These are phyloP conservation scores for Mus spicilegus DNA, from an alignment of 2,113 vertebrate species.

Conservation along the genomic window DNA sequence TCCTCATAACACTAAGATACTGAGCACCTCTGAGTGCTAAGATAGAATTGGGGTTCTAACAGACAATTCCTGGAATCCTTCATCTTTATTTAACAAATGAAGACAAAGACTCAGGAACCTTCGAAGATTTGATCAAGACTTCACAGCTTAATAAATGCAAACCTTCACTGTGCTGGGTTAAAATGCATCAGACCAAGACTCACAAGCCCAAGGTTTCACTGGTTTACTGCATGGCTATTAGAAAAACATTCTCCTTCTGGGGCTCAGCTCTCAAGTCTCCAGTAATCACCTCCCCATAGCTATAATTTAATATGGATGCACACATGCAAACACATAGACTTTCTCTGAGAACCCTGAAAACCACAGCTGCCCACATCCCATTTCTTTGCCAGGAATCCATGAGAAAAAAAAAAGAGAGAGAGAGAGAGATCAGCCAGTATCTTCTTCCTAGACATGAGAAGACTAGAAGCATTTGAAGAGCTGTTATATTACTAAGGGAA, in stretches of 20 bases:
- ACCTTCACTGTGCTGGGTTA: no score
- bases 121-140: not conserved
- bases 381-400: not conserved
- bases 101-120: not conserved
- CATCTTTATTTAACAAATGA: not conserved
- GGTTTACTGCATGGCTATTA: rapidly evolving
- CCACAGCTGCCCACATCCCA: not conserved
- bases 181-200: rapidly evolving
- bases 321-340: not conserved
- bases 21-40: not conserved
- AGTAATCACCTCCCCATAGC: not conserved
- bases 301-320: not conserved
- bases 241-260: not conserved
- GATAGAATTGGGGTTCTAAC: not conserved
- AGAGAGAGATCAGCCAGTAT: not conserved
- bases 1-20: not conserved
- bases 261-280: not conserved
- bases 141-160: not conserved
- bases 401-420: not conserved
- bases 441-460: not conserved
- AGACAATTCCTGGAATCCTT: not conserved
- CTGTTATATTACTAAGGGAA: not conserved
- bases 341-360: not conserved
- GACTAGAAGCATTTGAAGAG: not conserved
- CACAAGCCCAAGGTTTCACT: not conserved